phyloP scores from a whole-genome alignment of 1,140 invertebrate genomes.

The Panagrolaimus sp. region DNA sequence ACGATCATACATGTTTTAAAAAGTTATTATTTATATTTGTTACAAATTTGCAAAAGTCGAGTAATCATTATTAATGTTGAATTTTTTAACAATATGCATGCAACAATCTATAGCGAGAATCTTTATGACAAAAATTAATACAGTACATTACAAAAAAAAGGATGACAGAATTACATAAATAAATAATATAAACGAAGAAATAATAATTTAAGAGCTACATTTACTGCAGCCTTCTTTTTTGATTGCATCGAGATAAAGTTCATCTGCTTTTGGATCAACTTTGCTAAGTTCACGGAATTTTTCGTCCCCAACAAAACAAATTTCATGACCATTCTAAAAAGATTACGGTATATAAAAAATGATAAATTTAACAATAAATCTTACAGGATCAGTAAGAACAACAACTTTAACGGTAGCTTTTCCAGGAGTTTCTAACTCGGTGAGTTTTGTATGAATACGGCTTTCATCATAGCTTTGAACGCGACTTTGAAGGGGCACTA shows the following conservation, averaged over 20 bases:
- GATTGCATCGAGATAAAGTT: constrained; percentile 73
- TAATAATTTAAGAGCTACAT: constrained; percentile 17
- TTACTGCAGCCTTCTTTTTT: constrained; percentile 51
- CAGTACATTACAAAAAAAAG: too few species aligned
- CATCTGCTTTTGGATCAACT: constrained; percentile 75
- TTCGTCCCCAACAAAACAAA: constrained; percentile 97
- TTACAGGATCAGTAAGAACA: constrained; percentile 90
- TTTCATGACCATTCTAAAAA: constrained; percentile 95
- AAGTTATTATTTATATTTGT: too few species aligned
- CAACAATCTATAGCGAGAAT: too few species aligned
- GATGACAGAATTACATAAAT: too few species aligned
- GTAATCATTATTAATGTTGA: too few species aligned
- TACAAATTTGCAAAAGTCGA: too few species aligned
- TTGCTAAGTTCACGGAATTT: constrained; percentile 80
- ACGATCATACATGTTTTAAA: too few species aligned
- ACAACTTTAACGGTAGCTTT: constrained; percentile 91
- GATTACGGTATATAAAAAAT: too few species aligned
- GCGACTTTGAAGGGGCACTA: constrained; percentile 70
- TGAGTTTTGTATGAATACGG: constrained; percentile 74
- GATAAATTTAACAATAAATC: too few species aligned
- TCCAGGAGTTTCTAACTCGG: constrained; percentile 85
- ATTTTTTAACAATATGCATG: too few species aligned
- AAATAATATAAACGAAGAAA: too few species aligned
- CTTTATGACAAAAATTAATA: too few species aligned
- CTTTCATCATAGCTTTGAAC: constrained; percentile 70